Evolutionary conservation across 2,888 invertebrate genomes (phyloP).

Genomic region (Pharmacophagus antenor): DNA sequence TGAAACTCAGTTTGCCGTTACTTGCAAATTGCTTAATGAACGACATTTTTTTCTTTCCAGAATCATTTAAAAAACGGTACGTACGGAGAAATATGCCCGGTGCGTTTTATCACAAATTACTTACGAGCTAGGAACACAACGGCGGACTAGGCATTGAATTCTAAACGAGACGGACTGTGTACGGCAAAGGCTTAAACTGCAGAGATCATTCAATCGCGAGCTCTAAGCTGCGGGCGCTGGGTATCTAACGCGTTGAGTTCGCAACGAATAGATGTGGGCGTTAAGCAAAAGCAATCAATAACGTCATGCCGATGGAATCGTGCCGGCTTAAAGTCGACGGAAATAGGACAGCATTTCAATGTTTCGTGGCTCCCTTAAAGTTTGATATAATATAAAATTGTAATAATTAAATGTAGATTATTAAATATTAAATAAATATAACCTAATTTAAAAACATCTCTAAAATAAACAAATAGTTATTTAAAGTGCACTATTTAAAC

Average conservation of each 20-base stretch:
- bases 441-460: too few species aligned
- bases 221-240: conserved; percentile 37
- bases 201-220: conserved; percentile 36
- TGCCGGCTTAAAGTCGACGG: conserved; percentile 21
- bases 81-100: conserved; percentile 23
- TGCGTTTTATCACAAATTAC: conserved; percentile 28
- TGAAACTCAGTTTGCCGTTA: conserved; percentile 15
- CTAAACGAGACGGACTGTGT: conserved; percentile 33
- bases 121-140: conserved; percentile 24
- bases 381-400: too few species aligned
- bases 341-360: conserved; percentile 28
- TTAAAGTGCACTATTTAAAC: too few species aligned
- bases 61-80: conserved; percentile 19
- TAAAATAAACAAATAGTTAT: too few species aligned
- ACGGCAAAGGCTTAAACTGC: conserved; percentile 34
- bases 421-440: too few species aligned
- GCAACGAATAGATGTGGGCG: conserved; percentile 35
- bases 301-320: conserved; percentile 24
- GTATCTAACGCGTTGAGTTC: conserved; percentile 37
- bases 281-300: conserved; percentile 30
- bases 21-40: conserved; percentile 15
- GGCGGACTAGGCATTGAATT: conserved; percentile 33
- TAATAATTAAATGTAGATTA: too few species aligned
- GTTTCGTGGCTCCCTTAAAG: background rate
- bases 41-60: conserved; percentile 19